Percentiles rank a stretch among this genome's conserved stretches.
These are phyloP conservation scores for Tineola bisselliella DNA, from an alignment of 2,888 invertebrate species.

Conservation along the genomic window DNA sequence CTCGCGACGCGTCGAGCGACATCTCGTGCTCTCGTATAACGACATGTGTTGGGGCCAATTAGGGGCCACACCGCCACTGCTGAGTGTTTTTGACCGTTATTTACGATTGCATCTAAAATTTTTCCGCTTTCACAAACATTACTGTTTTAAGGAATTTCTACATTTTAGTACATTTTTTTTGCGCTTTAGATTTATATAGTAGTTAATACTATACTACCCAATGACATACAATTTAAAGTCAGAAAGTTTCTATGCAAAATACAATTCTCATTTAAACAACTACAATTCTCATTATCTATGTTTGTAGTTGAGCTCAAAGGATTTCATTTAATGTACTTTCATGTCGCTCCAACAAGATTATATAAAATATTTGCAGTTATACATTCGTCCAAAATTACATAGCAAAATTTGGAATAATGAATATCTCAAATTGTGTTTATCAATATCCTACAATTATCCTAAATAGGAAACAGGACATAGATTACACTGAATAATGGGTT, in stretches of 20 bases:
- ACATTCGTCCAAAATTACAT: no score
- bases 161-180: no score
- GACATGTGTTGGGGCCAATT: constrained; percentile 13
- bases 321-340: not conserved
- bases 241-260: not conserved
- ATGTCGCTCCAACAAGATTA: not conserved
- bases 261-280: not conserved
- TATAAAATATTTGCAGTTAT: not conserved
- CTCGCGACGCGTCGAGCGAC: not conserved
- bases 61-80: not conserved
- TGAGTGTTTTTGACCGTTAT: constrained; percentile 6
- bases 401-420: no score
- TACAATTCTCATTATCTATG: not conserved
- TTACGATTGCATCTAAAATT: constrained; percentile 5
- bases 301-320: constrained; percentile 1
- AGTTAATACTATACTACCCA: no score
- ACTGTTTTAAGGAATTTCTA: no score
- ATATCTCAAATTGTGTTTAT: no score
- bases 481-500: not conserved
- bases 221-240: no score
- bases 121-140: no score
- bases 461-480: no score
- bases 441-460: no score
- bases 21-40: constrained; percentile 1
- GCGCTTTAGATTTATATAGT: no score